Evolutionary conservation across 2,888 invertebrate species (phyloP), one percentile per base, ranked within the genome.

Genomic region (Apocheima hispidaria): DNA sequence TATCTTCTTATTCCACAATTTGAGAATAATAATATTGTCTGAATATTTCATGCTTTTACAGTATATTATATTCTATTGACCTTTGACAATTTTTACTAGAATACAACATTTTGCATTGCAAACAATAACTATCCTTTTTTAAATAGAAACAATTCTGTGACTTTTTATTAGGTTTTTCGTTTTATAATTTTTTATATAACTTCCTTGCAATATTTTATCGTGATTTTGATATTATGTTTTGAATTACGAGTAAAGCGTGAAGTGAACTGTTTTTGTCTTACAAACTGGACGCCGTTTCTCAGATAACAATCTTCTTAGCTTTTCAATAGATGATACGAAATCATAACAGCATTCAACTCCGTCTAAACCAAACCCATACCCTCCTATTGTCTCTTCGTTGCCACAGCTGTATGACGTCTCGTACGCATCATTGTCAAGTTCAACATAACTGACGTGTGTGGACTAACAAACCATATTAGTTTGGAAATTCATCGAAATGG

Each of bases 351-450:
- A 78, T 79, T 81, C 72, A 71, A 70, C 69, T 62, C 66, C 70
- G 71, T 53, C 69, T 67, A 68, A 49, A 51, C 48, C 72, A 55
- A 65, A 66, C 50, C 40, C 26, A 46, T 49, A 41, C 82, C 71
- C 86, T 55, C 23, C 50, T 18, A 52, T 89, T 90, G 88, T 90
- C 75, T 84, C 64, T 55, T 63, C 65, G 33, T 50, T 48, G 51
- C 40, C 76, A 74, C 85, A 87, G 80, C 83, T 87, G 86, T 72
- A 74, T 71, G 80, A 75, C 82, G 78, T 81, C 82, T 79, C 80
- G 36, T 81, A 85, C 80, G 83, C 83, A 84, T 83, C 81, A 84
- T 85, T 87, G 85, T 86, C 84, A 87, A 86, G 85, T 88, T 86
- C 80, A 86, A 77, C 75, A 76, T 75, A 82, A 83, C 65, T 69